Evolutionary conservation across 2,797 vertebrate species (phyloP), one percentile per base, ranked within the genome.

Genomic region (Macroramphosus scolopax): DNA sequence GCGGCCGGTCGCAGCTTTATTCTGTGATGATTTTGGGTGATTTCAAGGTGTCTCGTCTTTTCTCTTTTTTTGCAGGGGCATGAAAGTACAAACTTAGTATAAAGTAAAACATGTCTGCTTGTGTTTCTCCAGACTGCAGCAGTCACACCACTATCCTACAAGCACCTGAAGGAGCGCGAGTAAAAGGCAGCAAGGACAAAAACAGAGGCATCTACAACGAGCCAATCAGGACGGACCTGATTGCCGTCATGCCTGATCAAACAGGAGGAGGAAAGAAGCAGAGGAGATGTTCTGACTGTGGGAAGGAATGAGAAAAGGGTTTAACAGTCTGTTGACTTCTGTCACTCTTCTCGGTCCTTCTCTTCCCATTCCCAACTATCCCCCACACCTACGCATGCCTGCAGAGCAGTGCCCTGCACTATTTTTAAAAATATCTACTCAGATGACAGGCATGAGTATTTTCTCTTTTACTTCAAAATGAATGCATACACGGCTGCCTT

Each of bases 141-240:
- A 5, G 84, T 92, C 63, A 85, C 78, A 35, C 82, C 85, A 32
- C 67, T 91, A 8, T 91, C 91, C 68, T 91, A 90, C 53, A 91
- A 87, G 75, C 71, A 88, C 53, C 78, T 91, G 59, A 88, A 45
- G 37, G 87, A 81, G 34, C 66, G 18, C 2, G 54, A 81, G 46
- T 85, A 65, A 87, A 62, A 42, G 17, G 37, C 72, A 45, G 40
- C 35, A 8, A 17, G 60, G 69, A 58, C 35, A 54, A 32, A 63
- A 34, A 34, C 43, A 5, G 42, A 32, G 43, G 43, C 40, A 36
- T 35, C 52, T 35, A 39, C 62, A 42, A 51, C 8, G 2, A 28
- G 40, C 39, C 56, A 18, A n/a, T 22, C 60, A 17, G 17, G 57
- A 51, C 58, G 18, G 39, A 54, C 44, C 61, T 45, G 63, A 37